phyloP scores from a whole-genome alignment of 2,888 invertebrate genomes.

The Pegoplata infirma region DNA sequence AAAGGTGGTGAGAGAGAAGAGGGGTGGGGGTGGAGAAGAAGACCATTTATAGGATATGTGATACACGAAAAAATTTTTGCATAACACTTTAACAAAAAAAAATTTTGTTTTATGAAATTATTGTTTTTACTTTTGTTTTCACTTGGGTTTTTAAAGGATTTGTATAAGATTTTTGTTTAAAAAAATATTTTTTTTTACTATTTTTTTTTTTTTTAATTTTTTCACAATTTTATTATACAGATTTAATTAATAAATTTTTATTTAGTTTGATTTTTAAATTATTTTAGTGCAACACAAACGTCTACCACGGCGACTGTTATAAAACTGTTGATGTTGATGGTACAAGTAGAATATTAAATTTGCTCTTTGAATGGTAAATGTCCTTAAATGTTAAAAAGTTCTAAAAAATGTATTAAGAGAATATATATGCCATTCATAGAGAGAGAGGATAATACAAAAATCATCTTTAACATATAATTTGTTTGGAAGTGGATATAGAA shows the following conservation, averaged over 20 bases:
- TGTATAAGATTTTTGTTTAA: background rate
- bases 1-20: no score
- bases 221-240: constrained; percentile 22
- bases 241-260: constrained; percentile 22
- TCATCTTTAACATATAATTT: background rate
- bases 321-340: constrained; percentile 60
- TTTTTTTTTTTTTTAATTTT: constrained; percentile 8
- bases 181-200: background rate
- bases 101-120: no score
- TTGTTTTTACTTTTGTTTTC: constrained; percentile 1
- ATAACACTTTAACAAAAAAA: constrained; percentile 51
- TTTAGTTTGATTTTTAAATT: background rate
- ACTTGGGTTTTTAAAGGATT: background rate
- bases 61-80: constrained; percentile 47
- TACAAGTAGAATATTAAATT: constrained; percentile 9
- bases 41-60: constrained; percentile 13
- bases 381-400: no score
- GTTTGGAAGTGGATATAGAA: background rate
- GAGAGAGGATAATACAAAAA: background rate
- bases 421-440: background rate
- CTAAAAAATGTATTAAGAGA: constrained; percentile 25
- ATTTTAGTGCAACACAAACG: constrained; percentile 30
- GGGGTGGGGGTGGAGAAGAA: constrained; percentile 6
- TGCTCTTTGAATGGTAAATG: background rate
- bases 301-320: constrained; percentile 45